These are phyloP conservation scores for Amaurobius ferox DNA, from an alignment of 2,888 invertebrate species.

Conservation along the genomic window DNA sequence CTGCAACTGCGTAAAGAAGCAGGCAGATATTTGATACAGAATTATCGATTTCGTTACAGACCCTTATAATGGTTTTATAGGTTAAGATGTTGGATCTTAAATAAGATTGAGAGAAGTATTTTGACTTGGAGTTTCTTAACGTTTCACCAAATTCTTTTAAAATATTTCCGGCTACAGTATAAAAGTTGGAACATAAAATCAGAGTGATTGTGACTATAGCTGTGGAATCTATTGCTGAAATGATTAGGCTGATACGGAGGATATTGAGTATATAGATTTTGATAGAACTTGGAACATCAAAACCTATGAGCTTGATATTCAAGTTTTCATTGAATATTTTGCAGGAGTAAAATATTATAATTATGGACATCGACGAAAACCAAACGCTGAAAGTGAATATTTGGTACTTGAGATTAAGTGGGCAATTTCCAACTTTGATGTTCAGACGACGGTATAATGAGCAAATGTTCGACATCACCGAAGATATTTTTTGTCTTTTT, in stretches of 20 bases:
- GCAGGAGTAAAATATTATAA: not conserved
- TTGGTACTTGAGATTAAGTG: not conserved
- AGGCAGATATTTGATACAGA: slow-evolving; percentile 6
- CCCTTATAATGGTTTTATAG: slow-evolving; percentile 13
- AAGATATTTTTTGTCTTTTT: not conserved
- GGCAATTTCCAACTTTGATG: not conserved
- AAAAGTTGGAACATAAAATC: slow-evolving; percentile 22
- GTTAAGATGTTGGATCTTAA: not conserved
- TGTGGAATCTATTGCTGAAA: not conserved
- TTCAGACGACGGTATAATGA: not conserved
- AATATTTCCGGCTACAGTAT: not conserved
- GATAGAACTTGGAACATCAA: not conserved
- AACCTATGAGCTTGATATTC: not conserved
- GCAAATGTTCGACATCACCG: not conserved
- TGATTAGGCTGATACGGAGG: not conserved
- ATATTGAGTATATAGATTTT: not conserved
- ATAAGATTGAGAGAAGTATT: not conserved
- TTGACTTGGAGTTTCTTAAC: not conserved
- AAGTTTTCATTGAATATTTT: not conserved
- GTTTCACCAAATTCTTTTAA: slow-evolving; percentile 1
- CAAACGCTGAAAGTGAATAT: not conserved
- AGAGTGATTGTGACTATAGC: slow-evolving; percentile 3
- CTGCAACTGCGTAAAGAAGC: slow-evolving; percentile 10
- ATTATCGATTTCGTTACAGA: slow-evolving; percentile 17
- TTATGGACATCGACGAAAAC: not conserved